Conservation (phyloP, 2,797 vertebrate species). For the Oreortyx pictus region DNA sequence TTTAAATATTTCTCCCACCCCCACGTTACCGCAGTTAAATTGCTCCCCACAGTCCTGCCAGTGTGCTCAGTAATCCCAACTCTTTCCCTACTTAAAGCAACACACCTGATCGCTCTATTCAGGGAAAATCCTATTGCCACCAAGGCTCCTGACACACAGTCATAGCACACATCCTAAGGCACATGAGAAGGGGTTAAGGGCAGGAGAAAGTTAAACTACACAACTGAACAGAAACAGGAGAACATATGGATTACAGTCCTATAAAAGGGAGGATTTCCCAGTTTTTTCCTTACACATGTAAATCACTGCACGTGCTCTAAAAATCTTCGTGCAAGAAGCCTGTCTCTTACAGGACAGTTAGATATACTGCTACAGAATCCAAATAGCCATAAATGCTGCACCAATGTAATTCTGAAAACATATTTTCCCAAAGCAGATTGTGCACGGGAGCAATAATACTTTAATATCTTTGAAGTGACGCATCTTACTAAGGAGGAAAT, state of each 20-base stretch:
- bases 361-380: background rate
- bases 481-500: background rate
- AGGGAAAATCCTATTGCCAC: background rate
- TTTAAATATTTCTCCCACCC: background rate
- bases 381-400: background rate
- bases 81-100: background rate
- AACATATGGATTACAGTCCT: background rate
- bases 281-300: background rate
- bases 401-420: background rate
- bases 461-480: background rate
- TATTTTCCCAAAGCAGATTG: background rate
- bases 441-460: background rate
- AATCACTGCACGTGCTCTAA: background rate
- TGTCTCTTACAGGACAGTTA: background rate
- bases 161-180: background rate
- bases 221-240: background rate
- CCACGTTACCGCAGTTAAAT: background rate
- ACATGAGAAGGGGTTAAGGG: background rate
- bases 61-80: background rate
- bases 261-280: background rate
- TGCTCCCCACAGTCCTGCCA: background rate
- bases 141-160: fast-evolving
- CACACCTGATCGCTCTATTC: background rate
- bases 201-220: background rate
- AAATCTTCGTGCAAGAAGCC: background rate